Evolutionary conservation across 37 sponge, comb jelly and placozoan genomes (phyloP).

Genomic region (Geodia barretti): DNA sequence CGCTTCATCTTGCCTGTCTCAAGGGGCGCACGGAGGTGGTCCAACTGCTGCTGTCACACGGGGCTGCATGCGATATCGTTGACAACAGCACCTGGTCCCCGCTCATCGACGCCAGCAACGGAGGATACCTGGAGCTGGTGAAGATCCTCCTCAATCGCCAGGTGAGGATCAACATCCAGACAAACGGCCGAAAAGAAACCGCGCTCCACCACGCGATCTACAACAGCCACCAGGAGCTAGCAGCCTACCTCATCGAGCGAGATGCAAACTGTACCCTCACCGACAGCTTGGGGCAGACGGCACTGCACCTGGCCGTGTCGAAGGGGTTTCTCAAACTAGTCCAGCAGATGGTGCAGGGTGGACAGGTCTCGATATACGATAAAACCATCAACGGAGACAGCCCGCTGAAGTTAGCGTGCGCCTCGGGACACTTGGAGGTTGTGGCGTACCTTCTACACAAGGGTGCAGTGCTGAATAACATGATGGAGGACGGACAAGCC

Average conservation of each 20-base stretch:
- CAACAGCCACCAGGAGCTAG: slow-evolving; percentile 60
- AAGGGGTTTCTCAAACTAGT: slow-evolving; percentile 58
- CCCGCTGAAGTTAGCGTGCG: slow-evolving; percentile 63
- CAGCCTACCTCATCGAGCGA: slow-evolving; percentile 51
- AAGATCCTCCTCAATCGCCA: slow-evolving; percentile 74
- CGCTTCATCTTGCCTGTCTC: slow-evolving; percentile 71
- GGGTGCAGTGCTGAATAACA: slow-evolving; percentile 75
- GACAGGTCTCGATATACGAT: slow-evolving; percentile 38
- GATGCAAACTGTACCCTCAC: slow-evolving; percentile 22
- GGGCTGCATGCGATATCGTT: slow-evolving; percentile 60
- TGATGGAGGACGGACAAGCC: slow-evolving; percentile 52
- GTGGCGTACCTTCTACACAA: slow-evolving; percentile 74
- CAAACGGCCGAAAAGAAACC: slow-evolving; percentile 52
- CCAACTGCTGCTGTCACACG: slow-evolving; percentile 49
- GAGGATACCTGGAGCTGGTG: slow-evolving; percentile 76
- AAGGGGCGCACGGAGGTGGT: slow-evolving; percentile 66
- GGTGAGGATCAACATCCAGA: slow-evolving; percentile 60
- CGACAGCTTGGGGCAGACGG: slow-evolving; percentile 56
- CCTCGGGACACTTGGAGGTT: slow-evolving; percentile 59
- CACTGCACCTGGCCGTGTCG: slow-evolving; percentile 64
- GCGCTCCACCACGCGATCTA: slow-evolving; percentile 67
- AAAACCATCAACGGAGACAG: slow-evolving; percentile 27
- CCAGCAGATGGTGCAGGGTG: slow-evolving; percentile 41
- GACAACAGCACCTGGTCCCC: slow-evolving; percentile 77
- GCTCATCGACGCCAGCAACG: slow-evolving; percentile 74